phyloP scores from a whole-genome alignment of 2,888 invertebrate genomes.

The Malachius bipustulatus region DNA sequence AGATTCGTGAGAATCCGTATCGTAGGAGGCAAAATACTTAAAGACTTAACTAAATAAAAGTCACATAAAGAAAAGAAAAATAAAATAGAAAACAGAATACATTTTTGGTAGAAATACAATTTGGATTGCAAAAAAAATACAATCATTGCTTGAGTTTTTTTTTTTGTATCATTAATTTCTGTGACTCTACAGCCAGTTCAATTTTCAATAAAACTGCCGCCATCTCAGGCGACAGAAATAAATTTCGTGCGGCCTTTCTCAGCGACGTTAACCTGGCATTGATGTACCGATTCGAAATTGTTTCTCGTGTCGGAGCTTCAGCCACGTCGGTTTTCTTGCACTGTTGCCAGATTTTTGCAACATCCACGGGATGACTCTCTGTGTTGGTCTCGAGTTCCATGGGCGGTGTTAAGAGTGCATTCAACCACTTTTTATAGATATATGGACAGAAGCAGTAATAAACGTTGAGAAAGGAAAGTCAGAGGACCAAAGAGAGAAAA shows the following conservation, averaged over 20 bases:
- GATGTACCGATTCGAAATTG: constrained; percentile 54
- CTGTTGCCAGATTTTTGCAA: constrained; percentile 64
- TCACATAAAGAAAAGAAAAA: too few species aligned
- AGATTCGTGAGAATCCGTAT: too few species aligned
- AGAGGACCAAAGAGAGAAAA: too few species aligned
- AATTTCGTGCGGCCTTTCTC: constrained; percentile 43
- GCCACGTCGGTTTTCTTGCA: constrained; percentile 53
- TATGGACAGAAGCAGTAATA: too few species aligned
- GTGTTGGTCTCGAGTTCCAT: constrained; percentile 52
- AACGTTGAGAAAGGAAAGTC: too few species aligned
- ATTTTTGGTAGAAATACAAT: too few species aligned
- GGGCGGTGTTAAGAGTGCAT: constrained; percentile 63
- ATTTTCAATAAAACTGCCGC: constrained; percentile 57
- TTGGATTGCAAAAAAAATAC: too few species aligned
- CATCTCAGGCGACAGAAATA: constrained; percentile 26
- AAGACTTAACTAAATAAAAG: too few species aligned
- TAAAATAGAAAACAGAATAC: too few species aligned
- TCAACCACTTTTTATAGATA: constrained; percentile 69
- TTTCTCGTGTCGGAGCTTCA: constrained; percentile 58
- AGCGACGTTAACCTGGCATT: constrained; percentile 53
- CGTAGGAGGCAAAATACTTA: too few species aligned
- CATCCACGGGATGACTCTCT: constrained; percentile 51
- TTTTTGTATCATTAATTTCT: constrained; percentile 59
- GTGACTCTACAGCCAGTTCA: constrained; percentile 58
- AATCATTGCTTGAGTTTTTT: too few species aligned